Evolutionary conservation across 2,113 vertebrate species (phyloP), one percentile per base, ranked within the genome.

Genomic region (Potamarius usumacintae): DNA sequence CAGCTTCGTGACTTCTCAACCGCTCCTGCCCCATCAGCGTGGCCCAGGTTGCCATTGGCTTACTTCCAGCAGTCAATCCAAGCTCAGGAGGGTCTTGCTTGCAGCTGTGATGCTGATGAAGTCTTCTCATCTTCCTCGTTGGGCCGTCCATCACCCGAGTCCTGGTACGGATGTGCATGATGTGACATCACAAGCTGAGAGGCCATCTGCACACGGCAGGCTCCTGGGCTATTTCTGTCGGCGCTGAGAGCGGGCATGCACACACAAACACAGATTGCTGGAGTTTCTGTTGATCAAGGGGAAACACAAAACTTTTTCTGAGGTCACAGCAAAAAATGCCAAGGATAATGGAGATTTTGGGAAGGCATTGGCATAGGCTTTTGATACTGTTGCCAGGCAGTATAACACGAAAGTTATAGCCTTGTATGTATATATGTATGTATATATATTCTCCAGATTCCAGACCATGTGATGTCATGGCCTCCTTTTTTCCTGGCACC

Each of bases 181-280:
- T 94, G 94, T 95, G 95, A 96, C 94, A 93, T 94, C 92, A 94
- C 94, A 95, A 95, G 95, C 95, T 95, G 95, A 95, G 95, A 94
- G 93, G 93, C 95, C 95, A 96, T 96, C 95, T 96, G 95, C 89
- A 92, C 93, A 11, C 92, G 84, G 90, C 94, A 92, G 94, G 94
- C 91, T 94, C 92, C 67, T 89, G 85, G 92, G 91, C 93, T 96
- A 96, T 96, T 96, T 95, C 92, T 94, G 95, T 95, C 94, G 15
- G 88, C n/a, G 69, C 88, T 90, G 79, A 62, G 93, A 92, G 92
- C 88, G 65, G 89, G 91, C 89, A 88, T 85, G 63, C 85, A 81
- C 72, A 63, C 81, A 74, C 85, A 67, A 83, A 82, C 67, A 82
- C 86, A 74, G 34, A 91, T 92, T 93, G 92, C 91, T 91, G 89